phyloP scores from a whole-genome alignment of 1,140 invertebrate genomes.

The Mesaphorura yosii region DNA sequence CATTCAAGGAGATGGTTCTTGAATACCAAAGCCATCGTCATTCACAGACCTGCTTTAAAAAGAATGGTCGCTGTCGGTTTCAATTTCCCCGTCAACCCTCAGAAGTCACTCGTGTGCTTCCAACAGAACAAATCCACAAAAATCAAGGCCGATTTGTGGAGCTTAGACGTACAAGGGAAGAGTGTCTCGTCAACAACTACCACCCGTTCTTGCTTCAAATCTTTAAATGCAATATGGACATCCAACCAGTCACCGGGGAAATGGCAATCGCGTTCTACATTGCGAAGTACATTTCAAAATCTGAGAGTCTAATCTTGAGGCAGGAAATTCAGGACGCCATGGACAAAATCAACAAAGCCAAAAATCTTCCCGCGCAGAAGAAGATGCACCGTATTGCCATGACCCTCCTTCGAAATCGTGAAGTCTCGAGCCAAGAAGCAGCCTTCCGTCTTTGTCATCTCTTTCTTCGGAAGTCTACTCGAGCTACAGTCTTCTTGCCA shows the following conservation, averaged over 20 bases:
- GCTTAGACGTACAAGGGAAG: slow-evolving; percentile 13
- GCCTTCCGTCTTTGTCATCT: slow-evolving; percentile 16
- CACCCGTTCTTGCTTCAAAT: slow-evolving; percentile 31
- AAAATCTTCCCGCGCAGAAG: background rate
- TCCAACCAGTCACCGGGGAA: slow-evolving; percentile 31
- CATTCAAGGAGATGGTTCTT: background rate
- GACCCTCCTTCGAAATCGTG: slow-evolving; percentile 12
- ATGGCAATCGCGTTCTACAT: slow-evolving; percentile 36
- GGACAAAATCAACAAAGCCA: slow-evolving; percentile 29
- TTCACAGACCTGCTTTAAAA: too few species aligned
- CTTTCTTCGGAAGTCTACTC: background rate
- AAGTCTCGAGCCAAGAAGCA: slow-evolving; percentile 18
- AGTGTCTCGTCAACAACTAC: slow-evolving; percentile 33
- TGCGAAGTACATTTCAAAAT: slow-evolving; percentile 37
- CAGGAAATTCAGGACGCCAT: slow-evolving; percentile 31
- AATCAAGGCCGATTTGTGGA: slow-evolving; percentile 12
- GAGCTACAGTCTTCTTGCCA: background rate
- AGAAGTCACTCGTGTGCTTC: slow-evolving; percentile 8
- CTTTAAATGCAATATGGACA: slow-evolving; percentile 34
- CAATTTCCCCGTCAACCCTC: slow-evolving; percentile 2
- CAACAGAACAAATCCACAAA: slow-evolving; percentile 6
- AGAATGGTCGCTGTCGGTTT: background rate
- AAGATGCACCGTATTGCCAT: background rate
- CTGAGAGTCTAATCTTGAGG: slow-evolving; percentile 33
- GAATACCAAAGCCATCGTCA: slow-evolving; percentile 4